A percentile compares a stretch with the other conserved stretches of the same genome.
These are phyloP conservation scores for Zaprionus taronus DNA, from an alignment of 1,140 invertebrate species.

Conservation along the genomic window DNA sequence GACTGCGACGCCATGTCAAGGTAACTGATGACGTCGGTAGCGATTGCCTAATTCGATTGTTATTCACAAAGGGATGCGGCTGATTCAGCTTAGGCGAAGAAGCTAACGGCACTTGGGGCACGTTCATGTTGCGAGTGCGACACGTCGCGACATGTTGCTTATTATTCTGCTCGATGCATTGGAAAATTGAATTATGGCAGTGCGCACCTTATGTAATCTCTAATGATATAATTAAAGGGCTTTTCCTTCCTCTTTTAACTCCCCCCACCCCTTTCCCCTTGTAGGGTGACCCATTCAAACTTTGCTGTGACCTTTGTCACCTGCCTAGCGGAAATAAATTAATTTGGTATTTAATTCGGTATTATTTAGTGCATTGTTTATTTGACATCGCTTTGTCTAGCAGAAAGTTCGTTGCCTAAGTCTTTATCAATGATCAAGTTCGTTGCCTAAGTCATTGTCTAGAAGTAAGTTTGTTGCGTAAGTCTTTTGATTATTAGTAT, in stretches of 20 bases:
- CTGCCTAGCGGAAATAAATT: conserved; percentile 59
- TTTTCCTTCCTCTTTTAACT: too few species aligned
- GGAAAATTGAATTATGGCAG: conserved; percentile 79
- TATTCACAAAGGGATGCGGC: conserved; percentile 75
- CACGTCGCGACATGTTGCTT: conserved; percentile 26
- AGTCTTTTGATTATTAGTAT: conserved; percentile 44
- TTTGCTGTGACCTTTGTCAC: conserved; percentile 59
- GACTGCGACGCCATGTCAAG: conserved; percentile 57
- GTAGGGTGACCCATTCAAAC: background rate
- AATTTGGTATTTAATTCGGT: conserved; percentile 14
- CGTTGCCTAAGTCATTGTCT: conserved; percentile 63
- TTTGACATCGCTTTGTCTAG: background rate
- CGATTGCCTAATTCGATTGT: conserved; percentile 80
- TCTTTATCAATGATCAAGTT: conserved; percentile 60
- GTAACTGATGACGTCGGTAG: conserved; percentile 75
- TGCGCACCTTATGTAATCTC: conserved; percentile 62
- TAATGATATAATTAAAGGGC: conserved; percentile 66
- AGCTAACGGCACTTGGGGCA: conserved; percentile 30
- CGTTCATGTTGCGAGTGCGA: conserved; percentile 12
- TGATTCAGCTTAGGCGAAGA: conserved; percentile 57
- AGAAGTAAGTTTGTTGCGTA: conserved; percentile 54
- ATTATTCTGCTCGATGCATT: conserved; percentile 80
- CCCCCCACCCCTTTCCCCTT: background rate
- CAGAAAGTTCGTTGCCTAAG: conserved; percentile 53
- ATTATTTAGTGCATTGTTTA: conserved; percentile 5